Evolutionary conservation across 2,113 vertebrate genomes (phyloP), one percentile per base, ranked within the genome.

Genomic region (Atractosteus spatula): DNA sequence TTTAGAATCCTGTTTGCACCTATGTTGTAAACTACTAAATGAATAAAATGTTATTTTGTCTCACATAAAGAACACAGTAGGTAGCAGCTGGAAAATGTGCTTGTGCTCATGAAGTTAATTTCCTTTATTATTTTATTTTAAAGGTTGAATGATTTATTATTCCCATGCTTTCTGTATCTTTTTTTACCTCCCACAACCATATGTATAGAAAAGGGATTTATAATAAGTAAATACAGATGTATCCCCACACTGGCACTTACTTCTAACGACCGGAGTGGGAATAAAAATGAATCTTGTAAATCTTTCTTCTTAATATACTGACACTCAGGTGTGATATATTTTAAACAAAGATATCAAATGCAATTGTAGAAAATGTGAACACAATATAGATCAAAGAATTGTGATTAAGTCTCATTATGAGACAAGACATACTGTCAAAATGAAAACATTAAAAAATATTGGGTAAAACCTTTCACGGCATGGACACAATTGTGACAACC

Each of bases 101-200:
- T 51, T 71, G 12, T 11, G 47, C 70, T 47, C 45, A 54, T 59
- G 44, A 54, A 70, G 57, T 59, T 59, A 13, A 59, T n/a, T 59
- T 59, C 57, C n/a, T 59, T 59, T 59, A 59, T 59, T 59, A 59
- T 59, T 59, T 59, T 59, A 59, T 59, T 59, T 59, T 4, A 11
- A 12, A n/a, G n/a, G 14, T 13, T 59, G 57, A 59, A 59, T 59
- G 57, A 59, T 51, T 51, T 10, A 51, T 51, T 7, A 7, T 51
- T 51, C 47, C 47, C 47, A 51, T 1, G 47, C 47, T 51, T 51
- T 51, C 47, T 51, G 47, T 51, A 51, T 10, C 5, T 51, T 55
- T 55, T n/a, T 59, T 11, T 59, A 59, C 12, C 57, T 59, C 14
- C 57, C 14, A 59, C 57, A 5, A 14, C 57, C n/a, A 6, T 59